Conservation (phyloP, 1,140 invertebrate species). For the Zophobas morio region DNA sequence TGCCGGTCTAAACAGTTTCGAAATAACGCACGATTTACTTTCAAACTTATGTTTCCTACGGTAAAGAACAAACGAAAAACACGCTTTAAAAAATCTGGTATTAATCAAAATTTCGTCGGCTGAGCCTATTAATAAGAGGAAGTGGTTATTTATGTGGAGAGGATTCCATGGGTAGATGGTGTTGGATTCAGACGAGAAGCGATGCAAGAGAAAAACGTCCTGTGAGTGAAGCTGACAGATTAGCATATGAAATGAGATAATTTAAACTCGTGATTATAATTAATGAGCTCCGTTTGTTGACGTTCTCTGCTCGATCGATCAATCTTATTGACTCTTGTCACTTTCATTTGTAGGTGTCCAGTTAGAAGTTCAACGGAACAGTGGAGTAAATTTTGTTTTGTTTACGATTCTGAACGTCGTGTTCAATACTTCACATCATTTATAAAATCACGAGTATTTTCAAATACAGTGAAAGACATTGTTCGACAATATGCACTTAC, state of each 20-base stretch:
- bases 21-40: conserved; percentile 48
- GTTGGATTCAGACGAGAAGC: conserved; percentile 12
- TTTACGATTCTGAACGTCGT: no score
- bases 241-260: conserved; percentile 47
- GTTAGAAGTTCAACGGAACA: background rate
- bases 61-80: conserved; percentile 1
- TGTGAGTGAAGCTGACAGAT: conserved; percentile 40
- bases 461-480: no score
- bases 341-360: conserved; percentile 17
- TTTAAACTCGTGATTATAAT: conserved; percentile 48
- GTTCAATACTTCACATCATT: no score
- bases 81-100: conserved; percentile 21
- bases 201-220: conserved; percentile 26
- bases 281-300: conserved; percentile 51
- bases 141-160: background rate
- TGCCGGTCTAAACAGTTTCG: background rate
- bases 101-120: conserved; percentile 33
- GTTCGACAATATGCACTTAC: no score
- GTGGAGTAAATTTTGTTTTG: no score
- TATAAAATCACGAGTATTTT: no score
- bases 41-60: conserved; percentile 45
- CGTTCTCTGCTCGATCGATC: conserved; percentile 51
- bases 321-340: conserved; percentile 50
- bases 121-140: conserved; percentile 22
- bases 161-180: conserved; percentile 16